Conservation (phyloP, 2,113 vertebrate genomes). For the Pelecanoides urinatrix region DNA sequence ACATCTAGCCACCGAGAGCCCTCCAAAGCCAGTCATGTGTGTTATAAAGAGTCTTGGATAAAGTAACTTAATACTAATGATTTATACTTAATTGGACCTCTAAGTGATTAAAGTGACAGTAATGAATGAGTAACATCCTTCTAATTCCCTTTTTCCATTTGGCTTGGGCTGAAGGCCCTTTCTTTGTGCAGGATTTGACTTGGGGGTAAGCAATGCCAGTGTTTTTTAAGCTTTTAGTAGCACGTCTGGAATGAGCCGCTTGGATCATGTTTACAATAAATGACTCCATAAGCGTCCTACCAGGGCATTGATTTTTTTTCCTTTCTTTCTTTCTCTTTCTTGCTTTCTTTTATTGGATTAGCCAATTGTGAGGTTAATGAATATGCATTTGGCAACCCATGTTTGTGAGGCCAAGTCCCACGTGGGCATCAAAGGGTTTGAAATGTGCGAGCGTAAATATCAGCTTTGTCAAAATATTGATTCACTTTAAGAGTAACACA, state of each 20-base stretch:
- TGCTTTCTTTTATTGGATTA: conserved; percentile 56
- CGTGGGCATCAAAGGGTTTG: conserved; percentile 38
- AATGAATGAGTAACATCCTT: conserved; percentile 78
- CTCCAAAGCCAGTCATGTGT: conserved; percentile 72
- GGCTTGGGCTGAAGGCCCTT: conserved; percentile 17
- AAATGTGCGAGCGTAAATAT: conserved; percentile 56
- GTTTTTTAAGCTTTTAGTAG: conserved; percentile 51
- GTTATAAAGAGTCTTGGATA: conserved; percentile 54
- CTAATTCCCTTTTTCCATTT: conserved; percentile 59
- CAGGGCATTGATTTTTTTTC: conserved; percentile 37
- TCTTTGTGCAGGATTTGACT: conserved; percentile 36
- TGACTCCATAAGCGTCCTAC: conserved; percentile 63
- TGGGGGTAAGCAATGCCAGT: not conserved
- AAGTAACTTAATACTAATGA: conserved; percentile 81
- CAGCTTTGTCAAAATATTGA: conserved; percentile 76
- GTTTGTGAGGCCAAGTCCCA: conserved; percentile 58
- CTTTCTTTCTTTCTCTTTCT: not conserved
- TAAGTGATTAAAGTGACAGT: conserved; percentile 82
- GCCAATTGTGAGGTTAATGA: conserved; percentile 74
- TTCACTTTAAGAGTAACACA: conserved; percentile 46
- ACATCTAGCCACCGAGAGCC: conserved; percentile 61
- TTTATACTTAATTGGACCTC: conserved; percentile 82
- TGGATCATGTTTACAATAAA: conserved; percentile 73
- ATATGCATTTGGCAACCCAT: conserved; percentile 71
- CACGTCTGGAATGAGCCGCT: not conserved